These are phyloP conservation scores for Corynorhinus townsendii DNA, from an alignment of 2,113 vertebrate genomes.

Conservation along the genomic window DNA sequence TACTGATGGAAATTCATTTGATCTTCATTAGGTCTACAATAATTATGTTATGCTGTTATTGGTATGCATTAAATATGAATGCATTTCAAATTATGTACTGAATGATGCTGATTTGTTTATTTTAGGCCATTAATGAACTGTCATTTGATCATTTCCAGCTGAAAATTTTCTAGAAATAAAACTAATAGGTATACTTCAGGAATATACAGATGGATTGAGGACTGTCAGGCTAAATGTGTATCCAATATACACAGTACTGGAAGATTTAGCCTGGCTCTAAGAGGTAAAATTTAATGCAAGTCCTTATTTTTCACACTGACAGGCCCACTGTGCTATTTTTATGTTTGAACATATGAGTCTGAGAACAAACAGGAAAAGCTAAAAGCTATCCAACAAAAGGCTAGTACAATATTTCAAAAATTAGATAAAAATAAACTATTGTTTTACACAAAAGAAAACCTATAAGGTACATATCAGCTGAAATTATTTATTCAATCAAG, in stretches of 20 bases:
- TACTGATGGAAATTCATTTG: conserved; percentile 27
- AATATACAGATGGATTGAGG: conserved; percentile 40
- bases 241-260: conserved; percentile 30
- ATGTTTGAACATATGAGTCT: not conserved
- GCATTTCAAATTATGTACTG: conserved; percentile 21
- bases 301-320: conserved; percentile 6
- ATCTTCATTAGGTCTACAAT: not conserved
- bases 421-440: not conserved
- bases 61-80: conserved; percentile 41
- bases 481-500: not conserved
- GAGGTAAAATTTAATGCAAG: not conserved
- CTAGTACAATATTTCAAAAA: not conserved
- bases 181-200: conserved; percentile 15
- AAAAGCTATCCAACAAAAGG: not conserved
- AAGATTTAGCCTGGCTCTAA: conserved; percentile 49
- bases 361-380: not conserved
- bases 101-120: not conserved
- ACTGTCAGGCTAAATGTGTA: conserved; percentile 58
- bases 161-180: conserved; percentile 40
- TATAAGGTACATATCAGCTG: not conserved
- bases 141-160: conserved; percentile 4
- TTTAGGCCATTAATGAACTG: conserved; percentile 42
- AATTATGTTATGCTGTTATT: not conserved
- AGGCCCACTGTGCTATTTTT: not conserved
- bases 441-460: not conserved